Base-by-base conservation (phyloP, 30 jellyfish, hydroid and myxozoan genomes). In the Mastigias papua region DNA sequence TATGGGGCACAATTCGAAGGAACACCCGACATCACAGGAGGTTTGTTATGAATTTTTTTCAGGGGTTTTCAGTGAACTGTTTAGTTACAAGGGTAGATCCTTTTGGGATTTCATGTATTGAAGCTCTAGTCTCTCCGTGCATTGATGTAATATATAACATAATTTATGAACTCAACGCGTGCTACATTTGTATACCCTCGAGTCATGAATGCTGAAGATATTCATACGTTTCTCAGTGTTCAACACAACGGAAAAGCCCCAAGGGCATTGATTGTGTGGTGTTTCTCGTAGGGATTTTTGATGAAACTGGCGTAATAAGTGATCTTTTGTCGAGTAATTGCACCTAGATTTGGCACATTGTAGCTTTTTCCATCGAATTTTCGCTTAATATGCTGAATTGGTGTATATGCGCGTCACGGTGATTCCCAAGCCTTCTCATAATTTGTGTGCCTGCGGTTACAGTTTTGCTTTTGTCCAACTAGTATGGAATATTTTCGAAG, bases 1-100 rank as follows among this genome's bases (percentile, higher is more conserved):
- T 85, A 34, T 85, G 93, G 87, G 37, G 93, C 93, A 23, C 93
- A 85, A 34, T 72, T 85, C 48, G 85, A 48, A 9, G 80, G 77
- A 23, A 81, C 57, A 60, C 42, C 86, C 21, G 86, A 70, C 65
- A 33, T 73, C 69, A 16, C 69, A 4, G 81, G 20, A 71, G 80
- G 81, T 80, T 80, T 80, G 81, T 80, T 67, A 15, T 48, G 17
- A 23, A n/a, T 19, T 34, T 23, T 16, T 23, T 31, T 50, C 61
- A 48, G 73, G 63, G 63, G 64, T 69, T 69, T 69, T 20, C 63
- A 29, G 21, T 37, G 32, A 32, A 29, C 63, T 13, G 10, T 37
- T 32, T 20, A 31, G 16, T 31, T 20, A 69, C 34, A 28, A 9
- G 28, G 81, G 81, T 9, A 25, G 9, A 21, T 20, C 64, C 7